Conservation (phyloP, 1,140 invertebrate species). For the Drosophila aff. region DNA sequence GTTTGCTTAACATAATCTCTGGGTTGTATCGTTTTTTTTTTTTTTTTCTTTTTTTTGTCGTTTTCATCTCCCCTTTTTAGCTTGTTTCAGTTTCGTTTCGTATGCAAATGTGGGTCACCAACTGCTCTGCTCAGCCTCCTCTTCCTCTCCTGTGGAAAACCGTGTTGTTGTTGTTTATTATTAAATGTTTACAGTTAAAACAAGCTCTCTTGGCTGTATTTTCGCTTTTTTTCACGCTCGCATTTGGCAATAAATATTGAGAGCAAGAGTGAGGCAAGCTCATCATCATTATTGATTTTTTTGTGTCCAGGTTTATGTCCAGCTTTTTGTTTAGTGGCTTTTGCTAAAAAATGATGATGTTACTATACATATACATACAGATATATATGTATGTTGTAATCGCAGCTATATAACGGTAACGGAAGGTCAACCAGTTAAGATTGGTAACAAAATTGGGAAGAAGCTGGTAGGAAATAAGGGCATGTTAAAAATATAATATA, state of each 20-base stretch:
- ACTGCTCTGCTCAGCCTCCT: constrained; percentile 20
- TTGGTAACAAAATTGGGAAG: neutral
- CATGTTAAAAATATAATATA: neutral
- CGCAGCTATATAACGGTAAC: constrained; percentile 70
- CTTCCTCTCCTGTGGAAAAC: constrained; percentile 17
- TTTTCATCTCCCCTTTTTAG: constrained; percentile 24
- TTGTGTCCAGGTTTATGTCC: constrained; percentile 5
- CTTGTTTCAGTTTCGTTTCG: constrained; percentile 55
- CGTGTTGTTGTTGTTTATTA: constrained; percentile 7
- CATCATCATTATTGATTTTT: constrained; percentile 62
- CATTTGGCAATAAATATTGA: constrained; percentile 53
- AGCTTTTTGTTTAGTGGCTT: constrained; percentile 31
- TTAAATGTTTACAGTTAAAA: constrained; percentile 74
- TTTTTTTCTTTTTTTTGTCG: neutral
- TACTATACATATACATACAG: constrained; percentile 56
- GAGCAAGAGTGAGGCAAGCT: constrained; percentile 54
- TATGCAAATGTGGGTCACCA: constrained; percentile 70
- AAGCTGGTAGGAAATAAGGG: neutral
- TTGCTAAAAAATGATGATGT: constrained; percentile 44
- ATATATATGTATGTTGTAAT: constrained; percentile 63
- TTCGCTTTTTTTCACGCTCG: constrained; percentile 18
- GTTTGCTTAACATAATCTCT: constrained; percentile 63
- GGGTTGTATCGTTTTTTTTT: neutral
- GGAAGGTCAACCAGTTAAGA: constrained; percentile 75
- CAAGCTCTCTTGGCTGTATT: constrained; percentile 28